phyloP scores from a whole-genome alignment of 2,113 vertebrate genomes.

The Microcebus griseorufus region DNA sequence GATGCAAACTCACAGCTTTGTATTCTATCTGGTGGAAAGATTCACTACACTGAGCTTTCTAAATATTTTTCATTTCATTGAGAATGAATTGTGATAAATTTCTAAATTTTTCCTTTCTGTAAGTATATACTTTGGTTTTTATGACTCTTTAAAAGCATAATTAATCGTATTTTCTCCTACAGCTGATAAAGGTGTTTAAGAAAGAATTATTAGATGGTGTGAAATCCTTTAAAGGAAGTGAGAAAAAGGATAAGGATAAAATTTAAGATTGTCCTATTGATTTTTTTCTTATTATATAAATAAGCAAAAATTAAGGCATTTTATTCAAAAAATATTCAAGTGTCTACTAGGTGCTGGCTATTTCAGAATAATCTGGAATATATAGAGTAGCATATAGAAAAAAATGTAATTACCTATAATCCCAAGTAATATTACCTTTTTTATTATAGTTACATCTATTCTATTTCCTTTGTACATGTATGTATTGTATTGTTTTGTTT shows the following conservation, averaged over 20 bases:
- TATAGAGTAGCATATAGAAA: not conserved
- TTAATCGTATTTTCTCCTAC: not conserved
- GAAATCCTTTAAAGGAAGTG: slow-evolving; percentile 51
- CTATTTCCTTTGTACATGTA: not conserved
- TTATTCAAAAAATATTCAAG: not conserved
- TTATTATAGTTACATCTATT: not conserved
- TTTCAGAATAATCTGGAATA: slow-evolving; percentile 1
- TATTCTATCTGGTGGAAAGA: not conserved
- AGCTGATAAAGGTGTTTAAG: slow-evolving; percentile 43
- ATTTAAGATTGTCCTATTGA: not conserved
- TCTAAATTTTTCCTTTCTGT: not conserved
- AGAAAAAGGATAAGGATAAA: not conserved
- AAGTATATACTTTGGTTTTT: not conserved
- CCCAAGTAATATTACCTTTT: not conserved
- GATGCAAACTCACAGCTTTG: not conserved
- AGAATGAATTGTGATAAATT: not conserved
- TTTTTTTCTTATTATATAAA: slow-evolving; percentile 13
- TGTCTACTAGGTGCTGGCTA: not conserved
- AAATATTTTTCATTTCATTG: not conserved
- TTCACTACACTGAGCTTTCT: not conserved
- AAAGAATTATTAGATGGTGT: not conserved
- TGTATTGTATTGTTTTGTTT: not conserved
- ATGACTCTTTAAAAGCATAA: not conserved
- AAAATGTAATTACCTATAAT: not conserved
- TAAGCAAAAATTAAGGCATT: not conserved